Evolutionary conservation across 92 coral and sea anemone genomes (phyloP).

Genomic region (Epizoanthus rinbou): DNA sequence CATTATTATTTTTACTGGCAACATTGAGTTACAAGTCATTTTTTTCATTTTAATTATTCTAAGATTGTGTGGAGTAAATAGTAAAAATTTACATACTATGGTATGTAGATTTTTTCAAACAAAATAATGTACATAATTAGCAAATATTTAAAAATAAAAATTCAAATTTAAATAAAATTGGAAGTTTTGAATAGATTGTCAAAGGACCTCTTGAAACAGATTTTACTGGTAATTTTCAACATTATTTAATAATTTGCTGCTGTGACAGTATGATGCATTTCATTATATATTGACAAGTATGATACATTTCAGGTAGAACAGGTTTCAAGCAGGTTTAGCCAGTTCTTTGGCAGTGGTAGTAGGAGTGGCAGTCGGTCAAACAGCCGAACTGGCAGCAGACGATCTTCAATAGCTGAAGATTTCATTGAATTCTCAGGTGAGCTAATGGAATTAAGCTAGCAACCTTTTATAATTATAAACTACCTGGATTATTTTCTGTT

Average conservation of each 20-base stretch:
- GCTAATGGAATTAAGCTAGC: not conserved
- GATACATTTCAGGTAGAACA: slow-evolving; percentile 66
- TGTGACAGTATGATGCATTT: not conserved
- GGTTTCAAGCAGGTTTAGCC: slow-evolving; percentile 82
- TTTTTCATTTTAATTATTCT: too few relatives aligned
- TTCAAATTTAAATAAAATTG: too few relatives aligned
- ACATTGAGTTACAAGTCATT: too few relatives aligned
- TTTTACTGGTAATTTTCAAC: too few relatives aligned
- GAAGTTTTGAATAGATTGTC: too few relatives aligned
- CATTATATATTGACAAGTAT: not conserved
- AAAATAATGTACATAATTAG: too few relatives aligned
- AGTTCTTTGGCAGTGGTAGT: slow-evolving; percentile 85
- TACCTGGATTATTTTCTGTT: not conserved
- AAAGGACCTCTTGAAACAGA: too few relatives aligned
- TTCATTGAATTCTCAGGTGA: slow-evolving; percentile 74
- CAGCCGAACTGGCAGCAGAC: slow-evolving; percentile 87
- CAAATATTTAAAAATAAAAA: too few relatives aligned
- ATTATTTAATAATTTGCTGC: not conserved
- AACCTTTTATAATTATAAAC: not conserved
- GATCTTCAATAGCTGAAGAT: slow-evolving; percentile 84
- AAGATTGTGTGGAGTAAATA: too few relatives aligned
- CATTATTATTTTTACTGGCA: too few relatives aligned
- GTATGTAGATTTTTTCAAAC: too few relatives aligned
- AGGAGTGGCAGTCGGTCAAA: slow-evolving; percentile 63
- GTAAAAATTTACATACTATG: too few relatives aligned